Evolutionary conservation across 2,113 vertebrate species (phyloP).

Genomic region (Tragelaphus imberbis): DNA sequence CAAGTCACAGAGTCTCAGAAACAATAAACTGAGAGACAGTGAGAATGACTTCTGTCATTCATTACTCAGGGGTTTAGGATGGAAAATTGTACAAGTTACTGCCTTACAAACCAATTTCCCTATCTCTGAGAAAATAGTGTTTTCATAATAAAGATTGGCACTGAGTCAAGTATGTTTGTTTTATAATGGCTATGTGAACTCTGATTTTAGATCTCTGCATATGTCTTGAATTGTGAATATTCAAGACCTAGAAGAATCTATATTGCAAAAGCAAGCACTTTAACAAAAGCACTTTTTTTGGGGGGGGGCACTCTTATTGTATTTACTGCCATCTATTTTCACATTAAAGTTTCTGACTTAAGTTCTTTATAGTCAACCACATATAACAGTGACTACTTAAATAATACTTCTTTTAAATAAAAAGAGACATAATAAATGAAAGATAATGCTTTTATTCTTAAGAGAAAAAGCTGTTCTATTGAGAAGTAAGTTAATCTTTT

Average conservation of each 20-base stretch:
- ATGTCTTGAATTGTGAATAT: background rate
- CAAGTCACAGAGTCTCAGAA: background rate
- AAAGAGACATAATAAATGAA: background rate
- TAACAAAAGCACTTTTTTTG: background rate
- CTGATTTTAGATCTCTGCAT: background rate
- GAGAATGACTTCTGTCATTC: background rate
- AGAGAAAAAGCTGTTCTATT: background rate
- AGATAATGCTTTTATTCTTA: background rate
- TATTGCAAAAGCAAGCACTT: background rate
- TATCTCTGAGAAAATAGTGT: slow-evolving; percentile 13
- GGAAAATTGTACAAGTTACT: background rate
- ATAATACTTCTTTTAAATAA: background rate
- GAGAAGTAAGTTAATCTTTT: background rate
- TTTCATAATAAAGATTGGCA: background rate
- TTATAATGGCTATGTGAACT: background rate
- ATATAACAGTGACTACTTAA: background rate
- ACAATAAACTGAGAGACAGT: background rate
- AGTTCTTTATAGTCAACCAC: background rate
- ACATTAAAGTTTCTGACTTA: background rate
- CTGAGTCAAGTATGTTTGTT: background rate
- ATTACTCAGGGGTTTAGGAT: background rate
- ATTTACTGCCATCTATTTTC: background rate
- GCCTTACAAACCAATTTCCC: background rate
- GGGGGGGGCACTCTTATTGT: background rate
- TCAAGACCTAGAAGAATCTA: background rate